Conservation (phyloP, 2,113 vertebrate genomes). For the Sardina pilchardus region DNA sequence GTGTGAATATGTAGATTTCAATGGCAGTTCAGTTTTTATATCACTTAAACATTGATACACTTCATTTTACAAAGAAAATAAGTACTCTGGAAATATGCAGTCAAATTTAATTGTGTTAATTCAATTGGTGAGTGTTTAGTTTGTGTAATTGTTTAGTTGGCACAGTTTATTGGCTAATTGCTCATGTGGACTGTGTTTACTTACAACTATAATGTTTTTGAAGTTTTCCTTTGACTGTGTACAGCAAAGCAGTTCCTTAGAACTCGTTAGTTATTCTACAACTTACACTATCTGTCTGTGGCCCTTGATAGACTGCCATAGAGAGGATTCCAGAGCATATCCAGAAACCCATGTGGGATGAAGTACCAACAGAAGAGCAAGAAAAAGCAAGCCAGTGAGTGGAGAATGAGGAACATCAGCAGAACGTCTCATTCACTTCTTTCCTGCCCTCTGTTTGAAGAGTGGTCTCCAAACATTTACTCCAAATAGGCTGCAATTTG, state of each 20-base stretch:
- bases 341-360: constrained; percentile 84
- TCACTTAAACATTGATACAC: not conserved
- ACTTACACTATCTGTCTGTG: not conserved
- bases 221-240: not conserved
- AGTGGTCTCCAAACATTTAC: not conserved
- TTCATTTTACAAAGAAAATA: not conserved
- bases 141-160: no score
- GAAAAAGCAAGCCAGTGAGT: constrained; percentile 54
- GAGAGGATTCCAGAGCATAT: constrained; percentile 91
- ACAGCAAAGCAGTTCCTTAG: not conserved
- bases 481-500: not conserved
- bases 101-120: not conserved
- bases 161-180: not conserved
- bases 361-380: constrained; percentile 53
- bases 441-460: not conserved
- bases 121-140: not conserved
- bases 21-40: not conserved
- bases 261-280: not conserved
- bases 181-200: not conserved
- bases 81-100: no score
- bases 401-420: not conserved
- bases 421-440: not conserved
- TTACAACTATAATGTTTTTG: not conserved
- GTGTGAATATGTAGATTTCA: not conserved
- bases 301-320: constrained; percentile 78